These are phyloP conservation scores for Indri indri DNA, from an alignment of 2,113 vertebrate species.

Conservation along the genomic window DNA sequence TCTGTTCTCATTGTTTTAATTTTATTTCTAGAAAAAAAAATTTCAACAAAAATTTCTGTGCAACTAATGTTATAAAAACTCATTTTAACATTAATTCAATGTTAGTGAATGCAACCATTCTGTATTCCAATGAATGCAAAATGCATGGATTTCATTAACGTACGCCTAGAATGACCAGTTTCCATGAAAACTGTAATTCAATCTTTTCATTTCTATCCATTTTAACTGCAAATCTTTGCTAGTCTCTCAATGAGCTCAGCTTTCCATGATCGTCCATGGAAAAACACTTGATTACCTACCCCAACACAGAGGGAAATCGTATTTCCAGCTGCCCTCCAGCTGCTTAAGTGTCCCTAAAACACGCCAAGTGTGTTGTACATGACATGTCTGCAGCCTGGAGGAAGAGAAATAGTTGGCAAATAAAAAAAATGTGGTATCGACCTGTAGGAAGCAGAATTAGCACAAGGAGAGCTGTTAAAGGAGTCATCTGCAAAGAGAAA, in stretches of 20 bases:
- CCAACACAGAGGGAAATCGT: background rate
- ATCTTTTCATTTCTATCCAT: background rate
- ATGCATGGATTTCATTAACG: background rate
- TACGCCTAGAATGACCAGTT: background rate
- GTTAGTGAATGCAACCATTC: too few relatives aligned
- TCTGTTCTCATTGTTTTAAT: background rate
- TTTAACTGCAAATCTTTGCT: background rate
- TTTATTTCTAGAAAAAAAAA: background rate
- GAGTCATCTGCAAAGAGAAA: background rate
- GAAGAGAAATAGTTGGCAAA: background rate
- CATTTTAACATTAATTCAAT: background rate
- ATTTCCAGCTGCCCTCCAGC: slow-evolving; percentile 14
- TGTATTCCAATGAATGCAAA: background rate
- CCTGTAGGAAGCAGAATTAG: background rate
- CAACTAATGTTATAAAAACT: background rate
- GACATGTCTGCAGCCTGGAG: background rate
- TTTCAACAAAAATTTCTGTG: background rate
- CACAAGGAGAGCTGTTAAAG: background rate
- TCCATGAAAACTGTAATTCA: background rate
- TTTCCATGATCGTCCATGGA: slow-evolving; percentile 58
- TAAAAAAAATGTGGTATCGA: background rate
- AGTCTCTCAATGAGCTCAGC: slow-evolving; percentile 34
- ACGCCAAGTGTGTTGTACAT: background rate
- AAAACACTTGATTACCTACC: background rate
- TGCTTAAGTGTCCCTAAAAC: slow-evolving; percentile 32